Evolutionary conservation across 35 echinoderm and acorn worm species (phyloP).

Genomic region (Patiria miniata): DNA sequence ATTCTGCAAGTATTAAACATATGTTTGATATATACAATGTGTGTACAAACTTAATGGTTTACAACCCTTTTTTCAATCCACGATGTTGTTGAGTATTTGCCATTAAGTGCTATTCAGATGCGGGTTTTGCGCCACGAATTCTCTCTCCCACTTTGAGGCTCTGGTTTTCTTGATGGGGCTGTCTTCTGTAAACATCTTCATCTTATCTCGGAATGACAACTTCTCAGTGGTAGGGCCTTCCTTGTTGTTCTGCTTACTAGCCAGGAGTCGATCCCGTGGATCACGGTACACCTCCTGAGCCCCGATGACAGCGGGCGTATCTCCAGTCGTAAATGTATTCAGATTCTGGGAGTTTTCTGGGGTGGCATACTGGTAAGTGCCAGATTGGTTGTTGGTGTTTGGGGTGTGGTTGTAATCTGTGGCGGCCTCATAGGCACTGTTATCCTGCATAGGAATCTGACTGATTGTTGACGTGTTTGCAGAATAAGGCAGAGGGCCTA

Average conservation of each 20-base stretch:
- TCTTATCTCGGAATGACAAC: constrained; percentile 80
- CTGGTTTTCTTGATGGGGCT: constrained; percentile 63
- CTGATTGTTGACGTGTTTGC: constrained; percentile 41
- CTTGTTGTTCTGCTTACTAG: constrained; percentile 27
- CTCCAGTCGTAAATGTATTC: constrained; percentile 68
- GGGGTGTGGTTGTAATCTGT: constrained; percentile 53
- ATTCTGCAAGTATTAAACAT: too few relatives aligned
- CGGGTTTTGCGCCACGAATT: constrained; percentile 89
- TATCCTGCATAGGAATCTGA: constrained; percentile 19
- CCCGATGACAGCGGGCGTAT: constrained; percentile 92
- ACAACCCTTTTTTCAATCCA: too few relatives aligned
- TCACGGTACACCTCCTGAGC: constrained; percentile 93
- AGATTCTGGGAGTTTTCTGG: constrained; percentile 67
- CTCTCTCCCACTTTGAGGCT: constrained; percentile 88
- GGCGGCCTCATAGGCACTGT: constrained; percentile 33
- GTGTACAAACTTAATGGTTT: too few relatives aligned
- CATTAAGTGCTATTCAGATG: constrained; percentile 7
- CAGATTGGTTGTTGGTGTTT: background rate
- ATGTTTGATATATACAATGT: too few relatives aligned
- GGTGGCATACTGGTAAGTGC: constrained; percentile 43
- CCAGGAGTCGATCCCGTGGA: constrained; percentile 63
- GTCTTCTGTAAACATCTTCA: constrained; percentile 83
- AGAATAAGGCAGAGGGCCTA: constrained; percentile 11
- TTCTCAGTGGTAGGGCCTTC: constrained; percentile 39
- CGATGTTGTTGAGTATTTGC: too few relatives aligned